phyloP scores from a whole-genome alignment of 2,113 vertebrate species.

The Lophius piscatorius region DNA sequence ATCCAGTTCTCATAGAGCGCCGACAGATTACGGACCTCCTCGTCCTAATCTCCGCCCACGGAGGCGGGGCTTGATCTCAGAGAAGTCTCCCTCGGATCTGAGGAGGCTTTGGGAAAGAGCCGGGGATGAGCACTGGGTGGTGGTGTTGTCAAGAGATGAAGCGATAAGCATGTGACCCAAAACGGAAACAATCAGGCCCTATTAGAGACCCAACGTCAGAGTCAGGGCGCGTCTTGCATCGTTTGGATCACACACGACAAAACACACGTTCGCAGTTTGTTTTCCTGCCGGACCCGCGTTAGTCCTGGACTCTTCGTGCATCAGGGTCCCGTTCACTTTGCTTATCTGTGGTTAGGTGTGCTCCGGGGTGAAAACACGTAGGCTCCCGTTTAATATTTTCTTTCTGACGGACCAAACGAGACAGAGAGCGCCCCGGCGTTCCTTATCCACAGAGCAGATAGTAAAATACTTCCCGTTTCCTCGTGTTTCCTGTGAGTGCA shows the following conservation, averaged over 20 bases:
- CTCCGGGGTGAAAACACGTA: constrained; percentile 22
- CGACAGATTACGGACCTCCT: too few relatives aligned
- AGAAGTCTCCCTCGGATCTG: constrained; percentile 19
- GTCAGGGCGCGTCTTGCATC: constrained; percentile 43
- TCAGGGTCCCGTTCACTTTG: neutral
- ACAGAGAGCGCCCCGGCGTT: constrained; percentile 6
- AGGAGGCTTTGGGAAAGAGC: neutral
- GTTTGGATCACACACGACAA: constrained; percentile 38
- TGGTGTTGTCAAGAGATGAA: constrained; percentile 55
- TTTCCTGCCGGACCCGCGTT: constrained; percentile 3
- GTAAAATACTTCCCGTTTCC: constrained; percentile 66
- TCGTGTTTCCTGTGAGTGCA: constrained; percentile 31
- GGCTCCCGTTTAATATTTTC: neutral
- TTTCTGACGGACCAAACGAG: neutral
- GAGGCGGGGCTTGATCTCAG: too few relatives aligned
- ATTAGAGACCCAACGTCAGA: constrained; percentile 75
- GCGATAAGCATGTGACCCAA: constrained; percentile 71
- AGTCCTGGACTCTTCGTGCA: constrained; percentile 6
- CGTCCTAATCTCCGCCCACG: too few relatives aligned
- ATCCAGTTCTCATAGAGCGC: too few relatives aligned
- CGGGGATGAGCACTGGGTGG: constrained; percentile 55
- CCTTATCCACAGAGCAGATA: constrained; percentile 41
- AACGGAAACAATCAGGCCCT: constrained; percentile 69
- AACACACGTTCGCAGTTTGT: constrained; percentile 50
- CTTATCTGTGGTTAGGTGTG: constrained; percentile 23